Base-by-base conservation (phyloP, 2,888 invertebrate species). In the Phortica magna region DNA sequence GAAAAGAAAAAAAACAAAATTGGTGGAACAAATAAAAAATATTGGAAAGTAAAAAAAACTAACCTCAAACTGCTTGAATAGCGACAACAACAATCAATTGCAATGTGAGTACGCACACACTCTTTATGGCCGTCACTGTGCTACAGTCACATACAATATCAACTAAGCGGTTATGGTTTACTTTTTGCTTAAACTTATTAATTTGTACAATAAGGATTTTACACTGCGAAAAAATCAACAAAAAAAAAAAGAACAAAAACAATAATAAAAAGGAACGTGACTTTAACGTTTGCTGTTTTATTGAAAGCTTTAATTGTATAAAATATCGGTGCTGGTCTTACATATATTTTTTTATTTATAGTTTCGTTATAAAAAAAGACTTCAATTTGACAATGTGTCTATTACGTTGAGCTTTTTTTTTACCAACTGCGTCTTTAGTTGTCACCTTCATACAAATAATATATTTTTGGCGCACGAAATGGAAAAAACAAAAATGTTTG, bases 121-220 rank as follows among this genome's bases (percentile, higher is more conserved):
- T 22, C 19, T 19, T 61, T 61, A 61, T 22, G 61, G 22, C 6
- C 61, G 19, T 9, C 61, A 61, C 31, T 61, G 61, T 61, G 61
- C 61, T 61, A 61, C 61, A 61, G 61, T 22, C 31, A 22, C 22
- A 22, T 61, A 3, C 6, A 17, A 22, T 4, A 61, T 22, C 14
- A 59, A 17, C 2, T 12, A 14, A 48, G 14, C 48, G 48, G 48
- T 48, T 48, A 2, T 14, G 48, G 48, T 48, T 48, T 12, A 48
- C 48, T 48, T 48, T 14, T 48, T 61, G 22, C 22, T 22, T 10
- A 61, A 22, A 22, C 17, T 61, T 22, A 12, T 61, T 61, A 4
- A 17, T 22, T 61, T 7, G 61, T 61, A 22, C 57, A 59, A 59
- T n/a, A 17, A 17, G 14, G 5, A 12, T n/a, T 59, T 59, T n/a